phyloP scores from a whole-genome alignment of 2,797 vertebrate species.

The Sebastiscus tertius region DNA sequence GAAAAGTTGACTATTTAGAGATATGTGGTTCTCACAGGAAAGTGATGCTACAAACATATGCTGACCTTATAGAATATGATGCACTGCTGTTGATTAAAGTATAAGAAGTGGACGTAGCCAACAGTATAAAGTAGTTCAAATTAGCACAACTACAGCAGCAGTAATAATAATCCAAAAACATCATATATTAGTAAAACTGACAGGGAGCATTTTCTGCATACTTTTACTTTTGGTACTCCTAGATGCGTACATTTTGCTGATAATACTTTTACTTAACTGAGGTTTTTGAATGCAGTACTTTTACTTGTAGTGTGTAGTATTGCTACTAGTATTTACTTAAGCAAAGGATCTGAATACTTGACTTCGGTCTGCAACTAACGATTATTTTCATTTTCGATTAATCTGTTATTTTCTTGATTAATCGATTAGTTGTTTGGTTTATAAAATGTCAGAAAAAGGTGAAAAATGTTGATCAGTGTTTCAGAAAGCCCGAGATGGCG shows the following conservation, averaged over 20 bases:
- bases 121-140: background rate
- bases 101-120: too few relatives aligned
- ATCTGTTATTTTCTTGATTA: too few relatives aligned
- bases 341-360: background rate
- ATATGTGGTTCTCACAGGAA: background rate
- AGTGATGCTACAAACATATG: background rate
- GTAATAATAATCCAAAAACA: background rate
- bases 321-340: background rate
- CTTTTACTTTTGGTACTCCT: background rate
- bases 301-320: background rate
- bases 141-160: background rate
- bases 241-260: rapidly evolving
- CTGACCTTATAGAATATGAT: background rate
- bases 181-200: background rate
- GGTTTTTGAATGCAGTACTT: background rate
- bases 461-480: too few relatives aligned
- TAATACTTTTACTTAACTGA: background rate
- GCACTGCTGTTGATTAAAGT: background rate
- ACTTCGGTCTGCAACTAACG: too few relatives aligned
- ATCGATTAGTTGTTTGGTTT: too few relatives aligned
- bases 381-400: too few relatives aligned
- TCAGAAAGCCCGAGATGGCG: too few relatives aligned
- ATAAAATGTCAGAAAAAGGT: too few relatives aligned
- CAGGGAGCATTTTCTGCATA: background rate
- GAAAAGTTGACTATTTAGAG: background rate